Evolutionary conservation across 2,797 vertebrate genomes (phyloP), one percentile per base, ranked within the genome.

Genomic region (Tapera naevia): DNA sequence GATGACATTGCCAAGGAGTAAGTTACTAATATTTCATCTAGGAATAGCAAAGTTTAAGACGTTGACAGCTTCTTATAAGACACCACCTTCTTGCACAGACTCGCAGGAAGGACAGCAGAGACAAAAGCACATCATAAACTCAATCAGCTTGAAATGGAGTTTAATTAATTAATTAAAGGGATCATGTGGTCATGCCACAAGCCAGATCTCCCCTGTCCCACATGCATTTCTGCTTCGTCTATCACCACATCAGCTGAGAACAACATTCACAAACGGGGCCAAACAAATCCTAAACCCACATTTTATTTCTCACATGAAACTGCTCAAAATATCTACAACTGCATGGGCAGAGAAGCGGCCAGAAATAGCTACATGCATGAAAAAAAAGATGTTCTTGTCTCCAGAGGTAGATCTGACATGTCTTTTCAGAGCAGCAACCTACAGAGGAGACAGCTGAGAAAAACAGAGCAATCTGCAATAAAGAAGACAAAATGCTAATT

Each of bases 91-190:
- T 82, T 86, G 83, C 74, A 60, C 51, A 81, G 62, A 12, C 56
- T 91, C 90, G 90, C 78, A 62, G 94, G 66, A 91, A 90, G 83
- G 60, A 48, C 70, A 91, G 41, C 37, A 60, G 70, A 91, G 56
- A 56, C 53, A 60, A 60, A 90, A 94, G 64, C 10, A 67, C 28
- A 80, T 37, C 48, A 85, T 33, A 79, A 93, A 91, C 21, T 23
- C 0, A 41, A 70, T 18, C 64, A 85, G 41, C 88, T 62, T 83
- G 84, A 88, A 88, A 62, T 32, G 6, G 30, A 41, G 51, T 17
- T 76, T 45, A 33, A 86, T 87, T 73, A 83, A 90, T 86, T 84
- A 56, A 45, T 45, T 15, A 67, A 73, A 79, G 66, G 41, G 17
- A 56, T 80, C 28, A 65, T 15, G 30, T 27, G 65, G 17, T 62